Evolutionary conservation across 2,888 invertebrate genomes (phyloP).

Genomic region (Asteroscopus sphinx): DNA sequence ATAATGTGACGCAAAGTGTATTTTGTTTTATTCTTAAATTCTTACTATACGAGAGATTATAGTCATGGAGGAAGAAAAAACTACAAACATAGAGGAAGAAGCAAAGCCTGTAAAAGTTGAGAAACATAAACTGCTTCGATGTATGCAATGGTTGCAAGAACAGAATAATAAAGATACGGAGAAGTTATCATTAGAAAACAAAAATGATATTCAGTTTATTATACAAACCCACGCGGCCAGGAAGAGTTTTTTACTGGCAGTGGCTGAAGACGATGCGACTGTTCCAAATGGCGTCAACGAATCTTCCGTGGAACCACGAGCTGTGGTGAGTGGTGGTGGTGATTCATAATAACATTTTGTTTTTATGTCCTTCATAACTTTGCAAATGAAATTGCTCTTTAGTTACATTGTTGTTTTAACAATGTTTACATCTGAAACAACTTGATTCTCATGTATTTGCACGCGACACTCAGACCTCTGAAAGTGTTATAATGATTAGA

Average conservation of each 20-base stretch:
- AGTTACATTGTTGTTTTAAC: no score
- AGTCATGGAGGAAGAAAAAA: not conserved
- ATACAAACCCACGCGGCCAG: slow-evolving; percentile 80
- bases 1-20: no score
- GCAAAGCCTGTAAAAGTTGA: slow-evolving; percentile 10
- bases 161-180: slow-evolving; percentile 78
- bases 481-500: no score
- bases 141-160: slow-evolving; percentile 81
- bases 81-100: slow-evolving; percentile 28
- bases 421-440: no score
- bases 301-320: slow-evolving; percentile 66
- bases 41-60: no score
- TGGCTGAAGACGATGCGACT: slow-evolving; percentile 79
- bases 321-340: slow-evolving; percentile 77
- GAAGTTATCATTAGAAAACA: slow-evolving; percentile 74
- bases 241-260: slow-evolving; percentile 76
- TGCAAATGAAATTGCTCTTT: no score
- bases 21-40: no score
- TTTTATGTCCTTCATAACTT: no score
- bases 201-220: slow-evolving; percentile 83
- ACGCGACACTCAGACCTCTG: no score
- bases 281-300: slow-evolving; percentile 81
- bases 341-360: no score
- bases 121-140: slow-evolving; percentile 69
- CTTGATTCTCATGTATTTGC: no score